Evolutionary conservation across 1,140 invertebrate species (phyloP), one percentile per base, ranked within the genome.

Genomic region (Sinonovacula constricta): DNA sequence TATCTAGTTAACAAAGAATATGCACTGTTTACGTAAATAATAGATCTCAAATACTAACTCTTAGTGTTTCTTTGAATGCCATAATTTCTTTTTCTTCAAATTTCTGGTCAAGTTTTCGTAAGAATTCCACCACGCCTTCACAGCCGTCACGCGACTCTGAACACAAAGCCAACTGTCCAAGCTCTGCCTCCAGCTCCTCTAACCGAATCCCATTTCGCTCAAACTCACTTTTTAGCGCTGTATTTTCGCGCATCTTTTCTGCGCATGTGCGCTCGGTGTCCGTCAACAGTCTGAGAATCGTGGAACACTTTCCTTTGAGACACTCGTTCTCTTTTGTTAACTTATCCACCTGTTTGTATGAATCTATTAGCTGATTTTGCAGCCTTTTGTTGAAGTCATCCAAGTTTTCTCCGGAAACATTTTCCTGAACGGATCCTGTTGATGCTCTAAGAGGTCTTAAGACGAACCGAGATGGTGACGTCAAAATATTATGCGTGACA

Each of bases 301-400:
- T 62, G 3, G 69, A 72, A 60, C 69, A 72, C 39, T 72, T 72
- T n/a, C 59, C 59, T 15, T 72, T 72, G n/a, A 72, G 57, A 10
- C 33, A 24, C 30, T 72, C 69, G 36, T 59, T 72, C 49, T 72
- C 69, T 49, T 30, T 72, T 18, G 56, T 30, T 0, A 72, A 36
- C 22, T 72, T 59, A 24, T 72, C 69, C 15, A 24, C 62, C 26
- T 60, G 54, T 72, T 57, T 72, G 28, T 72, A 72, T 1, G 69
- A 72, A n/a, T 72, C 69, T 1, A 72, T 54, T 14, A 72, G 30
- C 33, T 72, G 69, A 24, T 72, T 72, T 15, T 72, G 54, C n/a
- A 72, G 30, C 22, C 15, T 51, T n/a, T 18, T 26, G 14, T 49
- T 18, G 30, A 68, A 68, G 49, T 62, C 69, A 2, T 10, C 49